Evolutionary conservation across 1,140 invertebrate genomes (phyloP).

Genomic region (Antheraea mylitta): DNA sequence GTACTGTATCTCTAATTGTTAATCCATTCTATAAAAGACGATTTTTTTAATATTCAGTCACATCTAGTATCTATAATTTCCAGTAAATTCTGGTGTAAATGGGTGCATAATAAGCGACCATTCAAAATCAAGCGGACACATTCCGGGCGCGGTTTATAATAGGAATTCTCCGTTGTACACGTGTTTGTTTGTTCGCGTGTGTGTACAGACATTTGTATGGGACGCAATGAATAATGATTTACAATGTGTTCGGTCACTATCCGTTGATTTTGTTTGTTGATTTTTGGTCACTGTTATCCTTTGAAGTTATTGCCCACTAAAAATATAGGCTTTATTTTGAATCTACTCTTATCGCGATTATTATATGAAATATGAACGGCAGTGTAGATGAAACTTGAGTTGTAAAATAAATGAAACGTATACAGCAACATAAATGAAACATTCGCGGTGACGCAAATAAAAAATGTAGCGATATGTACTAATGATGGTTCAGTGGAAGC

Average conservation of each 20-base stretch:
- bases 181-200: slow-evolving; percentile 45
- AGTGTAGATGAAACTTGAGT: no score
- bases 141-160: slow-evolving; percentile 50
- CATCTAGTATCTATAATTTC: neutral
- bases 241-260: slow-evolving; percentile 37
- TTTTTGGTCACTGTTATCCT: neutral
- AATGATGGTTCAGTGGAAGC: no score
- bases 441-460: no score
- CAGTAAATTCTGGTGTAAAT: slow-evolving; percentile 54
- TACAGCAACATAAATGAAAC: no score
- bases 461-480: no score
- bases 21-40: no score
- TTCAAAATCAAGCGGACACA: slow-evolving; percentile 61
- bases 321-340: no score
- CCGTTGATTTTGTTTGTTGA: slow-evolving; percentile 1
- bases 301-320: no score
- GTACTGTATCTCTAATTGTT: no score
- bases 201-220: slow-evolving; percentile 63
- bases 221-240: slow-evolving; percentile 56
- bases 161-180: slow-evolving; percentile 58
- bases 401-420: no score
- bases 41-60: neutral
- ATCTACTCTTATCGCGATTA: no score
- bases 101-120: slow-evolving; percentile 70
- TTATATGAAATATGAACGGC: no score